Evolutionary conservation across 2,113 vertebrate species (phyloP).

Genomic region (Upupa epops): DNA sequence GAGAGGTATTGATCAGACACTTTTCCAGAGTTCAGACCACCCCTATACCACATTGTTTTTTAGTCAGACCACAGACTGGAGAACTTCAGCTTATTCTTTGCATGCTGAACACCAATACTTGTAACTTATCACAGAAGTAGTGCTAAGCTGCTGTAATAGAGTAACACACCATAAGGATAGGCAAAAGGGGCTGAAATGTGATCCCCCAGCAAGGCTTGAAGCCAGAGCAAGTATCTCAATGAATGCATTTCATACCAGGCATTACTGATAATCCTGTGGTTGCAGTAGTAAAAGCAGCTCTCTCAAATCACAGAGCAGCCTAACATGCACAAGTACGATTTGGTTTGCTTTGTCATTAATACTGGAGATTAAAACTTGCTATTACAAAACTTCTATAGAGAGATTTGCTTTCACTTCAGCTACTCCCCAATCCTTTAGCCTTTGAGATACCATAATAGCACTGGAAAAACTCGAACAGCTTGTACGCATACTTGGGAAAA

Average conservation of each 20-base stretch:
- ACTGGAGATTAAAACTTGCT: slow-evolving; percentile 33
- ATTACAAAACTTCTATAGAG: slow-evolving; percentile 28
- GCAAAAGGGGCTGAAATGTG: slow-evolving; percentile 3
- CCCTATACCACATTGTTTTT: background rate
- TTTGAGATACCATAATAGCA: background rate
- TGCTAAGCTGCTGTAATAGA: background rate
- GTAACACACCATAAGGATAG: background rate
- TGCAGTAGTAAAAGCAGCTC: slow-evolving; percentile 12
- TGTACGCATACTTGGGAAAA: background rate
- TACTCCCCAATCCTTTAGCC: background rate
- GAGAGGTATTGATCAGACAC: background rate
- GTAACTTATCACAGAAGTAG: background rate
- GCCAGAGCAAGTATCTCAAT: slow-evolving; percentile 29
- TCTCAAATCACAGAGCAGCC: slow-evolving; percentile 11
- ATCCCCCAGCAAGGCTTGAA: background rate
- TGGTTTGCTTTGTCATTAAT: slow-evolving; percentile 51
- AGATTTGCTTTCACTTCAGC: background rate
- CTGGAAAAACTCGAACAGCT: background rate
- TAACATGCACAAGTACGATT: background rate
- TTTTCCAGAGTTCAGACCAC: background rate
- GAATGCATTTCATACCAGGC: slow-evolving; percentile 11
- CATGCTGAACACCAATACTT: background rate
- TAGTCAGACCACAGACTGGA: background rate
- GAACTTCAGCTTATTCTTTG: background rate
- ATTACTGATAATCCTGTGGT: slow-evolving; percentile 45